Evolutionary conservation across 1,140 invertebrate species (phyloP), one percentile per base, ranked within the genome.

Genomic region (Achatina immaculata): DNA sequence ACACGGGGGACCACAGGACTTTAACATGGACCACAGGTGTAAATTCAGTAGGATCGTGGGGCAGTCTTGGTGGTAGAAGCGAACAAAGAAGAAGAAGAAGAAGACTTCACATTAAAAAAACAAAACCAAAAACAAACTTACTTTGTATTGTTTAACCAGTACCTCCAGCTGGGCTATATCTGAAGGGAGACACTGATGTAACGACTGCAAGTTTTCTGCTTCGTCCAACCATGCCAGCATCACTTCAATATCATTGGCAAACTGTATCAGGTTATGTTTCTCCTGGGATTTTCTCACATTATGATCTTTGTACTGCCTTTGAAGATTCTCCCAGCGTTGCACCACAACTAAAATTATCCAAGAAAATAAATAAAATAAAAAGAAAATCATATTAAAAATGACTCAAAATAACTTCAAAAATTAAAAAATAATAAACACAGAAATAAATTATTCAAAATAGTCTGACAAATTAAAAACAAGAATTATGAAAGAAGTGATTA

Each of bases 201-300:
- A 91, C 62, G 94, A 94, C 84, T 96, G 95, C 0, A 94, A 95
- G 66, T 94, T 95, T 90, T 98, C 96, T 0, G 96, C 95, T 84
- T 95, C 95, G 87, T 95, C 94, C 51, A 98, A 92, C 96, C 96
- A 98, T 88, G 96, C 95, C 87, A 97, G 95, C 84, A 98, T 91
- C 78, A 95, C 93, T 95, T 96, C 97, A 9, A 98, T 91, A 90
- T 97, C 96, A 88, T 96, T 85, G 95, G 96, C 94, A 86, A 97
- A 93, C 90, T 97, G 96, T 81, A 95, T 94, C 95, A 96, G 96
- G 90, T 96, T 96, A 80, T 95, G 94, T 86, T 94, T 80, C 62
- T 95, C 89, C 14, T 76, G 43, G 1, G 71, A 76, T 28, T 72
- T 6, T n/a, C 76, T 40, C 19, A 71, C 21, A 19, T 76, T 62